A percentile compares a stretch with the other conserved stretches of the same genome.
phyloP scores from a whole-genome alignment of 1,140 invertebrate genomes.

The Nephotettix cincticeps region DNA sequence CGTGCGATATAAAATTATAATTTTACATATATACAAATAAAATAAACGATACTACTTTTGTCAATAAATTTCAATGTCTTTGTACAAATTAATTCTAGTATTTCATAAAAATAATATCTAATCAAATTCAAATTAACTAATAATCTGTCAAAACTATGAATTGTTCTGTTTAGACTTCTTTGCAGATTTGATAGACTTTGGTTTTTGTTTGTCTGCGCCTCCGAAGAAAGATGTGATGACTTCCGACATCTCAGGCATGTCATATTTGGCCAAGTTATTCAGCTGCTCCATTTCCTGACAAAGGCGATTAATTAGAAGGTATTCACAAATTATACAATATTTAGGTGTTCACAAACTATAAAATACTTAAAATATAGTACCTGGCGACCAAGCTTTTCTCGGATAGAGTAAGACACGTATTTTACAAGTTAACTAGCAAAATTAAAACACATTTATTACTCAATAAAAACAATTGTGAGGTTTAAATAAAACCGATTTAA shows the following conservation, averaged over 20 bases:
- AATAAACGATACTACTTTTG: not conserved
- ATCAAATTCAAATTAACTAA: no score
- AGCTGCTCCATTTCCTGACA: conserved; percentile 85
- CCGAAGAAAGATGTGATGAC: conserved; percentile 79
- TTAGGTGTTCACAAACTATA: no score
- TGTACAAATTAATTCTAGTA: not conserved
- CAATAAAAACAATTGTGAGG: no score
- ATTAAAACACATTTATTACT: no score
- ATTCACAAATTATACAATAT: no score
- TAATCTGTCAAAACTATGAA: conserved; percentile 40
- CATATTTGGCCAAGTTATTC: conserved; percentile 76
- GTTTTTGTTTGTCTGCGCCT: conserved; percentile 60
- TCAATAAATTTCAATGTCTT: not conserved
- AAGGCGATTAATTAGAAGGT: no score
- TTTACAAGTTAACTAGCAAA: no score
- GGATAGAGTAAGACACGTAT: no score
- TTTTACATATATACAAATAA: conserved; percentile 11
- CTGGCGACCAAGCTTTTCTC: no score
- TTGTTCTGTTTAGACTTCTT: conserved; percentile 61
- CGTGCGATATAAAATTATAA: no score
- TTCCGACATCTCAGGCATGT: conserved; percentile 90
- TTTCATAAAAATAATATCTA: not conserved
- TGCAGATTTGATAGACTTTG: conserved; percentile 61
- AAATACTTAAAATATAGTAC: no score
- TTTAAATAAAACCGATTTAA: no score